phyloP scores from a whole-genome alignment of 2,888 invertebrate species.

The Orgyia antiqua region DNA sequence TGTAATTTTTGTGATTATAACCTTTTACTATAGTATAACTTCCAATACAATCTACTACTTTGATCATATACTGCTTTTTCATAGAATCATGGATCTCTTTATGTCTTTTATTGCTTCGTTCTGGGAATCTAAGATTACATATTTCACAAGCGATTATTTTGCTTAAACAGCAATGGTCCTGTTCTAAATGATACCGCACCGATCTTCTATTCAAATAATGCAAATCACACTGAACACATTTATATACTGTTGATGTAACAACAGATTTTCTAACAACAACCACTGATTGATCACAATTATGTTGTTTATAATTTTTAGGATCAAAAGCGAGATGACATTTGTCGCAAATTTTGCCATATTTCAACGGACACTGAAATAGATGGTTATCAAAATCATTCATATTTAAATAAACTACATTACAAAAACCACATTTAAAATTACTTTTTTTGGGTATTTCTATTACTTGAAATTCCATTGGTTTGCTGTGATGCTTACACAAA shows the following conservation, averaged over 20 bases:
- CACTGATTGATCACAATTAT: constrained; percentile 4
- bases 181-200: neutral
- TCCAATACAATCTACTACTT: constrained; percentile 5
- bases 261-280: neutral
- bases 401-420: constrained; percentile 3
- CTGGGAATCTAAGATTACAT: constrained; percentile 13
- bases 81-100: neutral
- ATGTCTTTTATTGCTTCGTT: constrained; percentile 5
- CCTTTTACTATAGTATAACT: constrained; percentile 2
- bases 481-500: constrained; percentile 36
- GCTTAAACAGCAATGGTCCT: constrained; percentile 2
- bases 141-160: neutral
- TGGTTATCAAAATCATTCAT: constrained; percentile 1
- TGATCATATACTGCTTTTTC: constrained; percentile 6
- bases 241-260: neutral
- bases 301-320: neutral
- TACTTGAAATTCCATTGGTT: constrained; percentile 9
- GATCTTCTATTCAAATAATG: constrained; percentile 7
- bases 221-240: constrained; percentile 9
- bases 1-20: constrained; percentile 1
- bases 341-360: neutral
- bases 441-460: constrained; percentile 1
- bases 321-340: constrained; percentile 1
- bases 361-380: neutral
- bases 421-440: constrained; percentile 3